Evolutionary conservation across 2,888 invertebrate species (phyloP).

Genomic region (Lucinisca nassula): DNA sequence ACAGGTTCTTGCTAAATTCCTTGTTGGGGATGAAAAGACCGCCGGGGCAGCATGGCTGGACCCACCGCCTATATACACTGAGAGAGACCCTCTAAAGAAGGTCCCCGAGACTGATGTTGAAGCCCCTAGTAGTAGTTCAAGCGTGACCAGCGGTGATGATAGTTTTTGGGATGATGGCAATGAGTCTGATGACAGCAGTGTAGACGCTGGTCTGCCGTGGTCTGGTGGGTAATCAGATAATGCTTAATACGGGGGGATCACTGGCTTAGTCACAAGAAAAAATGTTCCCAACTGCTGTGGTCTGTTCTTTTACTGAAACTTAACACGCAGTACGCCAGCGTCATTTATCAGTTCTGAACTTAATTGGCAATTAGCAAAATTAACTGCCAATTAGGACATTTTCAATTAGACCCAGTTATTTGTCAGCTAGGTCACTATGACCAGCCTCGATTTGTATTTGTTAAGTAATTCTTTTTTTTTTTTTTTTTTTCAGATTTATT

Average conservation of each 20-base stretch:
- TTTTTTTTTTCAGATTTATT: no score
- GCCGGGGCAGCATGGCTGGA: constrained; percentile 20
- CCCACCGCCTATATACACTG: constrained; percentile 38
- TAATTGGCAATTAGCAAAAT: not conserved
- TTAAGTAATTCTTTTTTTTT: no score
- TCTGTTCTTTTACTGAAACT: not conserved
- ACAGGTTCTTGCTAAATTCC: constrained; percentile 63
- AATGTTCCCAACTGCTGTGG: no score
- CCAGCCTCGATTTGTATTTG: no score
- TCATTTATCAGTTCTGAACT: no score
- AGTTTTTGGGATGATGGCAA: constrained; percentile 38
- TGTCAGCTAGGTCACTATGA: no score
- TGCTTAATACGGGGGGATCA: not conserved
- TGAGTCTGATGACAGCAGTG: constrained; percentile 5
- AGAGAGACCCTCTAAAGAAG: constrained; percentile 44
- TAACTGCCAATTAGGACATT: not conserved
- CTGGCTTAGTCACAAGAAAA: not conserved
- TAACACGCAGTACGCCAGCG: no score
- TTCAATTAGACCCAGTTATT: no score
- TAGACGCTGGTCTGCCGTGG: constrained; percentile 47
- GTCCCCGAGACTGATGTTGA: constrained; percentile 6
- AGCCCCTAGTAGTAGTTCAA: not conserved
- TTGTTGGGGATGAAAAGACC: not conserved
- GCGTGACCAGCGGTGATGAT: not conserved
- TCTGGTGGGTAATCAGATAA: constrained; percentile 60